Conservation (phyloP, 1,140 invertebrate species). For the Cyclargus thomasi region DNA sequence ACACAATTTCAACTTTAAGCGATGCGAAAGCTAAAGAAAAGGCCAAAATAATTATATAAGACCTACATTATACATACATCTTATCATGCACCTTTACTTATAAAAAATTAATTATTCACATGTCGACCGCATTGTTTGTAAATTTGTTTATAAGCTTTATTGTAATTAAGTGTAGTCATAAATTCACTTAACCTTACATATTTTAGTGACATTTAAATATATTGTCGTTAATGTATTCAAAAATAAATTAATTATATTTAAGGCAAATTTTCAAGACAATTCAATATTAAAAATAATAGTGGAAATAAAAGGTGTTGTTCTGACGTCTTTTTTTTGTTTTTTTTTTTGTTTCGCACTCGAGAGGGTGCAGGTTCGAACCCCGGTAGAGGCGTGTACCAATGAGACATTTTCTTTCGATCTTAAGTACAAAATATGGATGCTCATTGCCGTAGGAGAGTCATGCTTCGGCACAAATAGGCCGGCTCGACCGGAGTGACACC, state of each 20-base stretch:
- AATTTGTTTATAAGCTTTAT: background rate
- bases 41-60: background rate
- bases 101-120: background rate
- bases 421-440: too few relatives aligned
- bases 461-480: too few relatives aligned
- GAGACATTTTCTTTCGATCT: too few relatives aligned
- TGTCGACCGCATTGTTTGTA: background rate
- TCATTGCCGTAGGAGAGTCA: too few relatives aligned
- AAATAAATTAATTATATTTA: background rate
- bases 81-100: background rate
- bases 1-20: background rate
- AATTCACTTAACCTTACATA: background rate
- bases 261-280: background rate
- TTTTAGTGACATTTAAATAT: background rate
- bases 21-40: background rate
- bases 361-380: too few relatives aligned
- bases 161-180: background rate
- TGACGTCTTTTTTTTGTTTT: too few relatives aligned
- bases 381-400: too few relatives aligned
- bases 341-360: too few relatives aligned
- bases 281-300: background rate
- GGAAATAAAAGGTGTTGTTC: too few relatives aligned
- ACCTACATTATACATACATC: background rate
- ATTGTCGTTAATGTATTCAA: background rate
- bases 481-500: too few relatives aligned